Evolutionary conservation across 2,888 invertebrate species (phyloP).

Genomic region (Cerastis rubricosa): DNA sequence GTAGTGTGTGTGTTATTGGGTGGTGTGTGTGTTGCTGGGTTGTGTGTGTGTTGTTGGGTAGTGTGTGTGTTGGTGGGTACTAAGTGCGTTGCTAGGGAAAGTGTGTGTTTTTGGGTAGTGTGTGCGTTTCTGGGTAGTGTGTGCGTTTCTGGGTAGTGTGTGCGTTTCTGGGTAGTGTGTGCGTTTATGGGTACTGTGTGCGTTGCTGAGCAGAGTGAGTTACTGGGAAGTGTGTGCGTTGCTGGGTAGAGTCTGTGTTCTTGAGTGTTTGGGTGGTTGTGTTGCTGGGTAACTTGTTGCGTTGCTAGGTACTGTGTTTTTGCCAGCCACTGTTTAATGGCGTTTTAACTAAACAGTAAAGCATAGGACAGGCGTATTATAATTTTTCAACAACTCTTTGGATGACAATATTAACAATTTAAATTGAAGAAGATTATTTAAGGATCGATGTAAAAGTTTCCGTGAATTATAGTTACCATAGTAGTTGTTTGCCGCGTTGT

Average conservation of each 20-base stretch:
- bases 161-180: not conserved
- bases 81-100: not conserved
- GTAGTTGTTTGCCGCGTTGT: not conserved
- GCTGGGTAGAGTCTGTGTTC: no score
- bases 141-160: not conserved
- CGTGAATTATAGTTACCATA: not conserved
- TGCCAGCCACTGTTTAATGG: not conserved
- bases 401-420: not conserved
- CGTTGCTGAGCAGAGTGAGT: not conserved
- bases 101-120: not conserved
- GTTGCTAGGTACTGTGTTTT: not conserved
- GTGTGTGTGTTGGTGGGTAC: not conserved
- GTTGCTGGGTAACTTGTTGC: no score
- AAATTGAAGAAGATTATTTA: not conserved
- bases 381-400: not conserved
- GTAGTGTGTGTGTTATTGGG: not conserved
- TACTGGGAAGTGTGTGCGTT: not conserved
- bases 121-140: not conserved
- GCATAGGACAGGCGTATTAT: not conserved
- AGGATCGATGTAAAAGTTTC: not conserved
- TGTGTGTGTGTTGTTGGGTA: not conserved
- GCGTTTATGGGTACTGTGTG: not conserved
- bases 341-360: not conserved
- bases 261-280: not conserved
- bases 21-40: not conserved